A percentile compares a stretch with the other conserved stretches of the same genome.
Evolutionary conservation across 2,113 vertebrate species (phyloP).

Genomic region (Cyprinodon brontotheroides): DNA sequence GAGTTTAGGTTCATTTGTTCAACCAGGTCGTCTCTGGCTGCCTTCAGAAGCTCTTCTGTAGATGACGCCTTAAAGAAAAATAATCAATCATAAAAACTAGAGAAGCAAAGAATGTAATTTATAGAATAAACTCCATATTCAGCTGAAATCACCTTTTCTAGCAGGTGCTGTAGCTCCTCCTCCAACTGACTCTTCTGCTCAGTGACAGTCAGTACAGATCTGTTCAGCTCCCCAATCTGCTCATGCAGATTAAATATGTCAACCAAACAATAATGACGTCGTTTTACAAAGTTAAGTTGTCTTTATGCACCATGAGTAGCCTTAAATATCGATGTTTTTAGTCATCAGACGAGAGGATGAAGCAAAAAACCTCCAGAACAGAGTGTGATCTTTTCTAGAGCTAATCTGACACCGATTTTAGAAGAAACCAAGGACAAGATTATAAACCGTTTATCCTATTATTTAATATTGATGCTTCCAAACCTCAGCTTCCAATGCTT

Average conservation of each 20-base stretch:
- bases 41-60: slow-evolving; percentile 26
- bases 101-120: too few species aligned
- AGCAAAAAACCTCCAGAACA: too few species aligned
- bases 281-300: too few species aligned
- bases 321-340: too few species aligned
- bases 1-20: slow-evolving; percentile 19
- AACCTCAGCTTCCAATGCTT: slow-evolving; percentile 10
- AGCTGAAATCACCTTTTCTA: slow-evolving; percentile 24
- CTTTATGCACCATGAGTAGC: too few species aligned
- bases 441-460: too few species aligned
- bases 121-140: too few species aligned
- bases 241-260: neutral
- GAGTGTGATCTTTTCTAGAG: too few species aligned
- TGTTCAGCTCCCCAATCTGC: slow-evolving; percentile 4
- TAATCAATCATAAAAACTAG: neutral
- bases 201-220: slow-evolving; percentile 6
- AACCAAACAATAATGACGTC: too few species aligned
- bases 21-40: slow-evolving; percentile 17
- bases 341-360: too few species aligned
- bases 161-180: slow-evolving; percentile 19
- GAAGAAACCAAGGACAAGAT: too few species aligned
- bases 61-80: slow-evolving; percentile 11
- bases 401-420: too few species aligned
- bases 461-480: neutral
- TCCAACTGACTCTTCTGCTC: slow-evolving; percentile 40